Base-by-base conservation (phyloP, 1,140 invertebrate genomes). In the Diplogasteroides magnus region DNA sequence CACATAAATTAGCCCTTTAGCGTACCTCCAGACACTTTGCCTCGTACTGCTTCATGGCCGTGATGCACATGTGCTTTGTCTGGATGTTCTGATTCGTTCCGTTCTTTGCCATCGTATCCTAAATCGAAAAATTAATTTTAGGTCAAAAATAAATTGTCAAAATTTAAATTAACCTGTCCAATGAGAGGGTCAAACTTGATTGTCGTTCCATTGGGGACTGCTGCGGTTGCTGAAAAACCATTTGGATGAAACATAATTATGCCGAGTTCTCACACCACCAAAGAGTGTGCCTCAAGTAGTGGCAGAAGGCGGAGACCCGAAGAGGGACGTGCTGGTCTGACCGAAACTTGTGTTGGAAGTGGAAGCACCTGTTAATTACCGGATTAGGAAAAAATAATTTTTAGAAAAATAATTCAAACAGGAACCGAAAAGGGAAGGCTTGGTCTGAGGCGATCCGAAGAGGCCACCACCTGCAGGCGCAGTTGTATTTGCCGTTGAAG, bases 41-140 rank as follows among this genome's bases (percentile, higher is more conserved):
- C 3, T 61, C 48, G 37, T 74, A 74, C 69, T 69, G 58, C 23
- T 61, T 62, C 72, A 74, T 74, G 2, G 72, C 72, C 1, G 69
- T 68, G 55, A 74, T 74, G 64, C 68, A 69, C 57, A 74, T 74
- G 57, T 71, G 72, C 31, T 70, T 74, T 13, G 72, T 74, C 1
- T 69, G 29, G 15, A 66, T 74, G 2, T n/a, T 65, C n/a, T 65
- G 62, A 25, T 61, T 48, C n/a, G 60, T 66, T 14, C 72, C 72
- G 27, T 74, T 74, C 57, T 64, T 67, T 58, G 63, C 37, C 68
- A 74, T 74, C 0, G 70, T 72, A 60, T 72, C 70, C n/a, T n/a
- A n/a, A n/a, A n/a, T n/a, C n/a, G n/a, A n/a, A n/a, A n/a, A n/a
- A n/a, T n/a, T n/a, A n/a, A n/a, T n/a, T n/a, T n/a, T n/a, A n/a